These are phyloP conservation scores for Menidia beryllina DNA, from an alignment of 2,113 vertebrate species.

Conservation along the genomic window DNA sequence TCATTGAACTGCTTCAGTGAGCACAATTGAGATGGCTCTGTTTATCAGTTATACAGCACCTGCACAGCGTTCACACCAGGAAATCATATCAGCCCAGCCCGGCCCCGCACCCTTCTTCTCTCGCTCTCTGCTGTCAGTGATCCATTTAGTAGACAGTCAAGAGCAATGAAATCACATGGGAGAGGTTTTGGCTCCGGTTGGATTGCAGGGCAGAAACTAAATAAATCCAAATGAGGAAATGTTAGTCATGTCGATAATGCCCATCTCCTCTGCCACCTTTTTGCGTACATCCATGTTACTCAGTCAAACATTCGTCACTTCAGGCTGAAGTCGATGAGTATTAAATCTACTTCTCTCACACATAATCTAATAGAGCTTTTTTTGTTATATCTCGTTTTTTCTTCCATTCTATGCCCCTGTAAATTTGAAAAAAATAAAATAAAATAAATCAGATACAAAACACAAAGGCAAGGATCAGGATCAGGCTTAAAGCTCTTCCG, in stretches of 20 bases:
- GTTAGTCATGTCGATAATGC: slow-evolving; percentile 4
- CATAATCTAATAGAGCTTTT: slow-evolving; percentile 12
- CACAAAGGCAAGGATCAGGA: not conserved
- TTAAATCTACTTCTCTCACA: slow-evolving; percentile 7
- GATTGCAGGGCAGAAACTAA: slow-evolving; percentile 10
- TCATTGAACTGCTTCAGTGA: slow-evolving; percentile 50
- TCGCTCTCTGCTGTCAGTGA: slow-evolving; percentile 25
- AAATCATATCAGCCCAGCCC: not conserved
- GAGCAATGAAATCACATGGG: slow-evolving; percentile 29
- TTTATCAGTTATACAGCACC: slow-evolving; percentile 67
- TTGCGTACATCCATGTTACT: slow-evolving; percentile 28
- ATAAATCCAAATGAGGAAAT: slow-evolving; percentile 1
- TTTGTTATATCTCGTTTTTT: slow-evolving; percentile 1
- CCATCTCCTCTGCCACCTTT: not conserved
- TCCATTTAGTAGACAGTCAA: slow-evolving; percentile 35
- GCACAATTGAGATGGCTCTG: slow-evolving; percentile 66
- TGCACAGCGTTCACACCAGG: slow-evolving; percentile 46
- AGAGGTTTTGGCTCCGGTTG: slow-evolving; percentile 11
- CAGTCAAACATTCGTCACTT: slow-evolving; percentile 55
- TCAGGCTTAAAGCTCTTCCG: slow-evolving; percentile 9
- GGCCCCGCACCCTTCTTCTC: slow-evolving; percentile 1
- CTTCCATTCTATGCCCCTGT: not conserved
- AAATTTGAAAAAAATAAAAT: not conserved
- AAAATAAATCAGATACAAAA: not conserved
- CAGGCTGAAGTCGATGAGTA: slow-evolving; percentile 34